Base-by-base conservation (phyloP, 2,113 vertebrate species). In the Myotis yumanensis region DNA sequence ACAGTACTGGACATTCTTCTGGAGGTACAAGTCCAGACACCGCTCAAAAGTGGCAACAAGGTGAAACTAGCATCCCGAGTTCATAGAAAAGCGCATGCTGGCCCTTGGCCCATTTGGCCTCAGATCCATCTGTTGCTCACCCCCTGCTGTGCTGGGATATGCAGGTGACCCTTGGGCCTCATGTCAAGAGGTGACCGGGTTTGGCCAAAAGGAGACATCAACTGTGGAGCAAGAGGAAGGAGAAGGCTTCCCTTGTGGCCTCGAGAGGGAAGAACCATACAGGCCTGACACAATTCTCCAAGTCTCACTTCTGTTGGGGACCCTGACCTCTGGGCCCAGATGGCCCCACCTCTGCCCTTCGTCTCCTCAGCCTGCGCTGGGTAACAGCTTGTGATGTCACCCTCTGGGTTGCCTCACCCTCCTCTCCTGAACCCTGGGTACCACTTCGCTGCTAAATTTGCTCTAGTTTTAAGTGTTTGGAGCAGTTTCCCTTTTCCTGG, bases 401-500 rank as follows among this genome's bases (percentile, higher is more conserved):
- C 52, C 32, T 69, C 80, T 64, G 48, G 28, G 30, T 4, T 57
- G 23, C 37, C 54, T 75, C 37, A 4, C 46, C 64, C 48, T 20
- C 15, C 10, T 66, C 81, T 85, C n/a, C 59, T 71, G 37, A 46
- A 64, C 68, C 35, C 73, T 46, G 0, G 3, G 30, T 48, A n/a
- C 40, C 54, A 66, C 2, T 64, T 68, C 25, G 62, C 73, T 52
- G 52, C 32, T 32, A 69, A 54, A 40, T 86, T 37, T 54, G 17
- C 62, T 92, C 40, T n/a, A 35, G 23, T 66, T 66, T 66, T 83
- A 59, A 79, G n/a, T 80, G 57, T 30, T 48, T 72, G 71, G 14
- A 62, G 76, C 95, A 20, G 22, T 72, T 96, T 93, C 68, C 51
- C 22, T 66, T 95, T 82, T 90, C 62, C 54, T 75, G 23, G 62